Evolutionary conservation across 2,888 invertebrate species (phyloP).

Genomic region (Chaetogeoica ovagalla): DNA sequence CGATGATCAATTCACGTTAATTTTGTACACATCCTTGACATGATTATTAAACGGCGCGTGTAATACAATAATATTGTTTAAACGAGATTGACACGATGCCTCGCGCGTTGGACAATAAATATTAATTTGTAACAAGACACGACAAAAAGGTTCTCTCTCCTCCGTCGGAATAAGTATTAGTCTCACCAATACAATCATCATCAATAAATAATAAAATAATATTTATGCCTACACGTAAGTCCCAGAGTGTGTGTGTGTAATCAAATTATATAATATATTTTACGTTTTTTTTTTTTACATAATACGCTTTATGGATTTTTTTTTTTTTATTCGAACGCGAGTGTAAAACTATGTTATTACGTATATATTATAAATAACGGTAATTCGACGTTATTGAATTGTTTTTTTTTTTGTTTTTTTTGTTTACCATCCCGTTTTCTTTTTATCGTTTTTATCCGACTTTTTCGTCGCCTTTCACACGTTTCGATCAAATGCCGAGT

Average conservation of each 20-base stretch:
- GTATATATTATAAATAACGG: neutral
- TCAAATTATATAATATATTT: too few species aligned
- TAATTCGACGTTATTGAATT: neutral
- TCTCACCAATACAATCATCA: too few species aligned
- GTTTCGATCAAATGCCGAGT: neutral
- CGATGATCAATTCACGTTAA: neutral
- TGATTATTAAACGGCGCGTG: neutral
- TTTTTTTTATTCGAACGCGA: too few species aligned
- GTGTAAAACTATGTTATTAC: too few species aligned
- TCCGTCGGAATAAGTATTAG: too few species aligned
- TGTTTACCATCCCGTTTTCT: too few species aligned
- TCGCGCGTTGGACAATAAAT: neutral
- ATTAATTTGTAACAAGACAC: neutral
- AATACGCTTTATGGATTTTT: too few species aligned
- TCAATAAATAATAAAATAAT: too few species aligned
- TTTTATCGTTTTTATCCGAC: neutral
- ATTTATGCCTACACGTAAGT: too few species aligned
- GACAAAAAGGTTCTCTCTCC: too few species aligned
- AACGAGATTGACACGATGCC: neutral
- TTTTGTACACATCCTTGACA: constrained; percentile 2
- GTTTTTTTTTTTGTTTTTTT: too few species aligned
- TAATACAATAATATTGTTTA: neutral
- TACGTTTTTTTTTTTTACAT: neutral
- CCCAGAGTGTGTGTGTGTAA: too few species aligned
- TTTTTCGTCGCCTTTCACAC: neutral